Evolutionary conservation across 1,140 invertebrate species (phyloP).

Genomic region (Cydia pomonella): DNA sequence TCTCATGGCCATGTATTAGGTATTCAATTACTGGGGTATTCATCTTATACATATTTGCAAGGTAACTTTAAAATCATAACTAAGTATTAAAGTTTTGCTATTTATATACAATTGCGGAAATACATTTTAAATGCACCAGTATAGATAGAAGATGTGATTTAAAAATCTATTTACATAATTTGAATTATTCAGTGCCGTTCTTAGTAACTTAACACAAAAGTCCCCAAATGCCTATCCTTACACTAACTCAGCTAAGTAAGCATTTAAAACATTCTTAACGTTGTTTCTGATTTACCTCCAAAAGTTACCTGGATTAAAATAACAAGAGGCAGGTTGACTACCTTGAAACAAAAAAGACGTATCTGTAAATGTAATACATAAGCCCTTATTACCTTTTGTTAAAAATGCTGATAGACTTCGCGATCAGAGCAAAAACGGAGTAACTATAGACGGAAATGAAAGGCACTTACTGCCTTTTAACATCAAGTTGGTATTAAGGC

Average conservation of each 20-base stretch:
- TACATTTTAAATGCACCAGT: too few relatives aligned
- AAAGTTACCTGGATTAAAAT: slow-evolving; percentile 48
- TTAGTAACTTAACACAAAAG: background rate
- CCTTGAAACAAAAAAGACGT: background rate
- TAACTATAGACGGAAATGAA: too few relatives aligned
- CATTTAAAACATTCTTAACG: slow-evolving; percentile 17
- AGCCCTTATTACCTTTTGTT: background rate
- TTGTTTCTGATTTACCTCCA: slow-evolving; percentile 38
- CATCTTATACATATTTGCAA: too few relatives aligned
- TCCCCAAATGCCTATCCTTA: background rate
- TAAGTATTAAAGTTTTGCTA: too few relatives aligned
- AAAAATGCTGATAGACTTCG: background rate
- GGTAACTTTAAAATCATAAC: too few relatives aligned
- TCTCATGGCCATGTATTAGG: too few relatives aligned
- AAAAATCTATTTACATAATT: background rate
- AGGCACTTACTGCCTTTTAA: background rate
- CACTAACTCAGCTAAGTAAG: slow-evolving; percentile 3
- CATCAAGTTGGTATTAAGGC: background rate
- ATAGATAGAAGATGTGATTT: too few relatives aligned
- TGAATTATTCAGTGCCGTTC: background rate
- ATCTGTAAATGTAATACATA: background rate
- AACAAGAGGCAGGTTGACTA: slow-evolving; percentile 48
- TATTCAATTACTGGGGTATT: too few relatives aligned
- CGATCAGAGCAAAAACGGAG: background rate
- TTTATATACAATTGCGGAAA: too few relatives aligned